Evolutionary conservation across 2,113 vertebrate genomes (phyloP).

Genomic region (Myiozetetes cayanensis): DNA sequence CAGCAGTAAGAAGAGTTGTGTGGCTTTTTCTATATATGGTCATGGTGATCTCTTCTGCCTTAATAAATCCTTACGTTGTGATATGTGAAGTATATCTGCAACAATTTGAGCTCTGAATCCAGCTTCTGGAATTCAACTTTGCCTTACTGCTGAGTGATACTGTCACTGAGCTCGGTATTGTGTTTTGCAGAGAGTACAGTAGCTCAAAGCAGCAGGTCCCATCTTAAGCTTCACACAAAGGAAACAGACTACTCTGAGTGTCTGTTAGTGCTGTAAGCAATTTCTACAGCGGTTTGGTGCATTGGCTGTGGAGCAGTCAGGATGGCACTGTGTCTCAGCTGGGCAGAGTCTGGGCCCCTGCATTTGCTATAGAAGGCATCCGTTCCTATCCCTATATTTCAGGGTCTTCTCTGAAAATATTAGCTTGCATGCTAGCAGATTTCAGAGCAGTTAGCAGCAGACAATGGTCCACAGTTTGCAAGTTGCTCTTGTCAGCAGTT

Average conservation of each 20-base stretch:
- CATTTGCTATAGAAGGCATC: neutral
- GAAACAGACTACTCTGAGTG: neutral
- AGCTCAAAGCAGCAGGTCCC: neutral
- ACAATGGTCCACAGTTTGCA: constrained; percentile 48
- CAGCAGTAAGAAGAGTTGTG: neutral
- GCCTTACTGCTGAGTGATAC: neutral
- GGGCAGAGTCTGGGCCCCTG: neutral
- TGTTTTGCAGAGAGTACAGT: neutral
- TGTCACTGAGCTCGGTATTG: neutral
- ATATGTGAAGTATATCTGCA: neutral
- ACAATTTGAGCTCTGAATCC: neutral
- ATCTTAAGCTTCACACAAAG: neutral
- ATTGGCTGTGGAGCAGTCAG: neutral
- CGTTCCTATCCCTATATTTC: neutral
- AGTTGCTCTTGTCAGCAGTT: constrained; percentile 62
- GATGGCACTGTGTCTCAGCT: neutral
- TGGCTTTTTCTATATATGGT: neutral
- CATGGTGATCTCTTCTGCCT: neutral
- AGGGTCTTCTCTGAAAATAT: neutral
- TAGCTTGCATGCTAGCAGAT: constrained; percentile 8
- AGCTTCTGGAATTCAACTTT: neutral
- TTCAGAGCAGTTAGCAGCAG: constrained; percentile 49
- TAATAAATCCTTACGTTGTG: neutral
- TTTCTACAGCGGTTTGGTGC: neutral
- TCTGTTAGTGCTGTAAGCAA: neutral